Evolutionary conservation across 1,140 invertebrate species (phyloP).

Genomic region (Leptinotarsa defecta): DNA sequence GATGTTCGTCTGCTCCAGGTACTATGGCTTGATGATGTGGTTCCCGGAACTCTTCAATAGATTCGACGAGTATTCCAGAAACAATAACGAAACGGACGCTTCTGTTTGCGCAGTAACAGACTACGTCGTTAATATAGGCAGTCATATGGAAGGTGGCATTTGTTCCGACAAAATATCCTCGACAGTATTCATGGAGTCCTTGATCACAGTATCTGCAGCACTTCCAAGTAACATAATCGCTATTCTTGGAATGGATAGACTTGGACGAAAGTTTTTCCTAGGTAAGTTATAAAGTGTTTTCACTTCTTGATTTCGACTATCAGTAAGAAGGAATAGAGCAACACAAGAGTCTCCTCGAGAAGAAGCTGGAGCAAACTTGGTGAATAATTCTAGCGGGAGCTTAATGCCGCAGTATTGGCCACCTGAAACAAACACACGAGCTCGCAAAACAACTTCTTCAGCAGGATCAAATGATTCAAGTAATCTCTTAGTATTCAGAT

Average conservation of each 20-base stretch:
- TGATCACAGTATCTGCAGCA: conserved; percentile 83
- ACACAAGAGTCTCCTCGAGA: too few species aligned
- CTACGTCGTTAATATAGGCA: conserved; percentile 71
- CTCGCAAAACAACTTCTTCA: too few species aligned
- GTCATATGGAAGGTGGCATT: conserved; percentile 63
- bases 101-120: conserved; percentile 77
- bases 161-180: conserved; percentile 74
- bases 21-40: conserved; percentile 91
- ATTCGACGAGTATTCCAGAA: conserved; percentile 70
- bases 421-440: too few species aligned
- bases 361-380: too few species aligned
- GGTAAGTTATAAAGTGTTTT: conserved; percentile 58
- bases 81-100: conserved; percentile 64
- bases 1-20: conserved; percentile 58
- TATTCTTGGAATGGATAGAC: conserved; percentile 72
- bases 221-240: conserved; percentile 84
- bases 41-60: conserved; percentile 88
- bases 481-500: too few species aligned
- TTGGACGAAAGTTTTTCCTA: conserved; percentile 88
- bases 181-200: conserved; percentile 81
- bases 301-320: not conserved
- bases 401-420: too few species aligned
- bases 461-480: too few species aligned
- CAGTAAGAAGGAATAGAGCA: not conserved
- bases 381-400: too few species aligned